Evolutionary conservation across 2,888 invertebrate genomes (phyloP).

Genomic region (Acanthococcus lagerstroemiae): DNA sequence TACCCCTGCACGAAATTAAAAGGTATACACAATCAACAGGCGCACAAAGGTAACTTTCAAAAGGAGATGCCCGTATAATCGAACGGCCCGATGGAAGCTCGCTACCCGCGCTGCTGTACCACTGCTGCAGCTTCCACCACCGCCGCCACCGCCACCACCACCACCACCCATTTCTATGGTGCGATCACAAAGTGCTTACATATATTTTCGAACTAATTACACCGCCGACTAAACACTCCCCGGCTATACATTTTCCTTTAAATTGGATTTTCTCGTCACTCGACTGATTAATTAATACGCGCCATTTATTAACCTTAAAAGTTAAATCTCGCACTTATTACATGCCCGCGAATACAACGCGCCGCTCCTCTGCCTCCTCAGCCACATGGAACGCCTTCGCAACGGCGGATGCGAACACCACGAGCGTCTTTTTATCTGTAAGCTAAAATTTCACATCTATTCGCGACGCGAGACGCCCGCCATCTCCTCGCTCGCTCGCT

Average conservation of each 20-base stretch:
- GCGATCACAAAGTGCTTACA: conserved; percentile 1
- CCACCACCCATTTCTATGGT: background rate
- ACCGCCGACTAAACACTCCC: background rate
- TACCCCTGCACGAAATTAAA: too few species aligned
- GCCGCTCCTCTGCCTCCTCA: too few species aligned
- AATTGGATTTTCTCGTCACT: conserved; percentile 6
- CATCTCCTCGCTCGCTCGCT: background rate
- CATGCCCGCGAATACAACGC: too few species aligned
- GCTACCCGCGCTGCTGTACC: background rate
- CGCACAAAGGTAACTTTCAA: conserved; percentile 1
- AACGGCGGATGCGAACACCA: too few species aligned
- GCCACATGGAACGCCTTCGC: too few species aligned
- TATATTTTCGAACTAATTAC: background rate
- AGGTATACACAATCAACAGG: conserved; percentile 10
- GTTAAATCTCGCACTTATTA: background rate
- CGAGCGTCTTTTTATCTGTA: background rate
- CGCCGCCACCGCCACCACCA: background rate
- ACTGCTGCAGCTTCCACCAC: background rate
- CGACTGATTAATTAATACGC: conserved; percentile 8
- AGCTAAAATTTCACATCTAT: background rate
- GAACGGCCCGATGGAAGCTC: background rate
- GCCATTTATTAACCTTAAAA: background rate
- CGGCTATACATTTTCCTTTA: background rate
- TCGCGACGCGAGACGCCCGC: background rate
- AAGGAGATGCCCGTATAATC: conserved; percentile 1